These are phyloP conservation scores for Arctocebus calabarensis DNA, from an alignment of 2,797 vertebrate species.

Conservation along the genomic window DNA sequence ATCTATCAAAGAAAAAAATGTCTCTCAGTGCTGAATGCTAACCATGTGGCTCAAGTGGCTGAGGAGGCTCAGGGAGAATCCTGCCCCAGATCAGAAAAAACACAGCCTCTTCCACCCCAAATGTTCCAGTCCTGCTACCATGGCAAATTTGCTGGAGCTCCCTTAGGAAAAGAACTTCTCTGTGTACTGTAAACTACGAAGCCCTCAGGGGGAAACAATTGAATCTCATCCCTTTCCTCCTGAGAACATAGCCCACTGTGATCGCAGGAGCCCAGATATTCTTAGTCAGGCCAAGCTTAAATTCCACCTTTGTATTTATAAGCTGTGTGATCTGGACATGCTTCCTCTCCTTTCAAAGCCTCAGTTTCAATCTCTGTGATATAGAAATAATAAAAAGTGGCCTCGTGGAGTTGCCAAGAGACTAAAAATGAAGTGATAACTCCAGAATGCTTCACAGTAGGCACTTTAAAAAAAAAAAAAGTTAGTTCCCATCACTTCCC, in stretches of 20 bases:
- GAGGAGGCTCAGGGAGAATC: neutral
- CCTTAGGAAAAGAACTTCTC: neutral
- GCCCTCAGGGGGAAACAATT: neutral
- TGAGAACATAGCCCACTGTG: neutral
- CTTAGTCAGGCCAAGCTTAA: neutral
- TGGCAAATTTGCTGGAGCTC: neutral
- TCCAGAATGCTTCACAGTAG: neutral
- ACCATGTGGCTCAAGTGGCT: neutral
- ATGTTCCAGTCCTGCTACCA: neutral
- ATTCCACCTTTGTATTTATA: neutral
- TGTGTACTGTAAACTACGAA: neutral
- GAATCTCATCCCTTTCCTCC: neutral
- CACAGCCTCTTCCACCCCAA: neutral
- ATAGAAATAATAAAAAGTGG: neutral
- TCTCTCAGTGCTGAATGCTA: neutral
- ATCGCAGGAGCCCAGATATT: neutral
- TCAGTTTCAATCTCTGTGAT: neutral
- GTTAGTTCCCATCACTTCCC: conserved; percentile 60
- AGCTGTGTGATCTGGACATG: neutral
- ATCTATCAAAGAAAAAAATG: neutral
- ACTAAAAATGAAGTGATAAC: neutral
- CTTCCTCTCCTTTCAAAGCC: neutral
- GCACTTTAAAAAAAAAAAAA: neutral
- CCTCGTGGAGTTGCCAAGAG: neutral
- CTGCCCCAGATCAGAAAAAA: neutral